These are phyloP conservation scores for Actenoides hombroni DNA, from an alignment of 2,113 vertebrate species.

Conservation along the genomic window DNA sequence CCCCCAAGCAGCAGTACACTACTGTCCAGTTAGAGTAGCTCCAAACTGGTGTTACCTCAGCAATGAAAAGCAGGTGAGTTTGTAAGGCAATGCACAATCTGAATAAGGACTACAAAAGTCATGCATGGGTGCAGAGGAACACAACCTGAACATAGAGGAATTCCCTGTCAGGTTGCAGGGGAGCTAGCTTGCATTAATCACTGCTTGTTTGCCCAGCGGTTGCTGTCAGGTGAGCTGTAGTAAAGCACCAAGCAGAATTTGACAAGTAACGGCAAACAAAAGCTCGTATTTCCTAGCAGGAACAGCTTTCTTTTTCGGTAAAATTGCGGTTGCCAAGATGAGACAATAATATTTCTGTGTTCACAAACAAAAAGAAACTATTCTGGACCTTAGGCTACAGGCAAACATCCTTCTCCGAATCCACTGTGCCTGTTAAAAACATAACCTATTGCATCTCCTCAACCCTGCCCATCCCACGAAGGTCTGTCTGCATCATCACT, in stretches of 20 bases:
- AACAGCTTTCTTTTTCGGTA: not conserved
- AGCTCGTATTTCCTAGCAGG: conserved; percentile 13
- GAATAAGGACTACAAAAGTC: not conserved
- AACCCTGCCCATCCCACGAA: fast-evolving
- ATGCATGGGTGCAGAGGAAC: not conserved
- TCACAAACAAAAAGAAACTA: conserved; percentile 33
- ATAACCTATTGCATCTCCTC: not conserved
- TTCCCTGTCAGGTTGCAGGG: not conserved
- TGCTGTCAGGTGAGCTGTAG: not conserved
- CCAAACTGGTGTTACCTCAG: not conserved
- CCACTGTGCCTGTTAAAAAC: not conserved
- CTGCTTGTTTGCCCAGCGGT: not conserved
- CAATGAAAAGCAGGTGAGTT: not conserved
- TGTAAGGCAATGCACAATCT: not conserved
- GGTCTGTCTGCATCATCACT: not conserved
- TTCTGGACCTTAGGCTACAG: conserved; percentile 6
- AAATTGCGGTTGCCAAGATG: conserved; percentile 40
- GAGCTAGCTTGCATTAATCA: not conserved
- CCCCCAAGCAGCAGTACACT: not conserved
- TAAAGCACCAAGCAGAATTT: not conserved
- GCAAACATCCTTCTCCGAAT: not conserved
- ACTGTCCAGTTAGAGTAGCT: not conserved
- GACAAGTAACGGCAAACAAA: conserved; percentile 2
- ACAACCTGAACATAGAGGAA: not conserved
- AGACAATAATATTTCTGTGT: conserved; percentile 38